Evolutionary conservation across 2,113 vertebrate genomes (phyloP).

Genomic region (Halcyon senegalensis): DNA sequence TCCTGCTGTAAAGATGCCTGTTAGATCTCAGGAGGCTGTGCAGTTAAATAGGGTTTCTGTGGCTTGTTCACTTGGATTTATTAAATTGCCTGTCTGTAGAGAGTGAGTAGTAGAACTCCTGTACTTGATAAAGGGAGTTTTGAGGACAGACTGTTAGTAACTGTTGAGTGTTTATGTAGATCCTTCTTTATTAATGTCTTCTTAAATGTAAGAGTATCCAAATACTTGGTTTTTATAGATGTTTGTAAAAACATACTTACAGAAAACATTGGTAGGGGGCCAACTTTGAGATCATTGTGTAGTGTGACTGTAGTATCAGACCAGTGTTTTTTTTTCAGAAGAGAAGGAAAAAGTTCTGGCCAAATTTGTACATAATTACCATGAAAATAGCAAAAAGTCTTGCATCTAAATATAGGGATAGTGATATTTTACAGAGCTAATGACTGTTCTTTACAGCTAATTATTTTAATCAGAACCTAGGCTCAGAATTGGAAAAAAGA

Average conservation of each 20-base stretch:
- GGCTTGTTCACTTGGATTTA: background rate
- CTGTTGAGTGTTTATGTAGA: background rate
- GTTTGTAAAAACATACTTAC: background rate
- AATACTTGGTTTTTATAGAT: background rate
- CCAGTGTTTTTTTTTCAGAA: background rate
- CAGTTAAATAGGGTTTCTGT: background rate
- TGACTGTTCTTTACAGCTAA: background rate
- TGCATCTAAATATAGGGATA: background rate
- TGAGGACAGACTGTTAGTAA: conserved; percentile 14
- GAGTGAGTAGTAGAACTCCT: background rate
- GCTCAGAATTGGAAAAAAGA: background rate
- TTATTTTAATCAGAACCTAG: background rate
- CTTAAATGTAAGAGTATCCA: background rate
- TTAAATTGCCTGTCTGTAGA: background rate
- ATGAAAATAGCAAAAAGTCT: background rate
- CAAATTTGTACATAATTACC: background rate
- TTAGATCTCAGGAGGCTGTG: background rate
- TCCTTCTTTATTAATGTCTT: background rate
- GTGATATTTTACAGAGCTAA: background rate
- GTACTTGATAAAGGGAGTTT: background rate
- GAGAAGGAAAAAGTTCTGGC: background rate
- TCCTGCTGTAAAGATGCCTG: background rate
- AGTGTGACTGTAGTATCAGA: background rate
- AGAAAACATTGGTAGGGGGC: background rate
- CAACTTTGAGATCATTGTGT: background rate